Conservation (phyloP, 2,113 vertebrate species). For the Benitochromis conjunctus region DNA sequence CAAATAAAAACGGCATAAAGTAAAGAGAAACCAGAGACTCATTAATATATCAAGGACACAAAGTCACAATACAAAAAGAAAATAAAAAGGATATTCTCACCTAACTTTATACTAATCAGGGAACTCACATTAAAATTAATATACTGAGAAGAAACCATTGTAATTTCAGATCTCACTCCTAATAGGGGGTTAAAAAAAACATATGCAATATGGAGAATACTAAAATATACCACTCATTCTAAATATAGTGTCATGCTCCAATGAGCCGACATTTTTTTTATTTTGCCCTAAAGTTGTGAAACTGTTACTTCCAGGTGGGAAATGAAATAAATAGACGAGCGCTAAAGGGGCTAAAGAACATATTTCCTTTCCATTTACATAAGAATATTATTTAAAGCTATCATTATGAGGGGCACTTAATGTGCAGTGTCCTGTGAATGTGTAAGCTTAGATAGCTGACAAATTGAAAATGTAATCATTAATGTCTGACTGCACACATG, state of each 20-base stretch:
- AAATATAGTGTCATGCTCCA: neutral
- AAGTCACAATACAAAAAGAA: neutral
- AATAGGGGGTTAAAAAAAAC: neutral
- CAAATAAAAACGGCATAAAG: neutral
- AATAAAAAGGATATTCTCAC: neutral
- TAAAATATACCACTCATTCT: neutral
- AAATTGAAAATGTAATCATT: neutral
- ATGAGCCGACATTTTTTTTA: neutral
- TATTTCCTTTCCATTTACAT: neutral
- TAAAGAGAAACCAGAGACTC: neutral
- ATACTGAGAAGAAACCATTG: neutral
- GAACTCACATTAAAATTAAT: neutral
- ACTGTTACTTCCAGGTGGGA: neutral
- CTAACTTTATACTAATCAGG: neutral
- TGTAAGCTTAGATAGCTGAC: neutral
- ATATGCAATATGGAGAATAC: neutral
- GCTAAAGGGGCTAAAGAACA: neutral
- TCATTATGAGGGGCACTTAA: neutral
- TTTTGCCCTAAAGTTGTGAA: neutral
- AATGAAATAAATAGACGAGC: neutral
- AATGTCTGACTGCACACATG: neutral
- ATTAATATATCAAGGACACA: neutral
- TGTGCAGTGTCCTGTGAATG: neutral
- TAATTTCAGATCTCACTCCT: neutral
- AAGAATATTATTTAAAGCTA: neutral